Evolutionary conservation across 2,113 vertebrate genomes (phyloP).

Genomic region (Channa maculata): DNA sequence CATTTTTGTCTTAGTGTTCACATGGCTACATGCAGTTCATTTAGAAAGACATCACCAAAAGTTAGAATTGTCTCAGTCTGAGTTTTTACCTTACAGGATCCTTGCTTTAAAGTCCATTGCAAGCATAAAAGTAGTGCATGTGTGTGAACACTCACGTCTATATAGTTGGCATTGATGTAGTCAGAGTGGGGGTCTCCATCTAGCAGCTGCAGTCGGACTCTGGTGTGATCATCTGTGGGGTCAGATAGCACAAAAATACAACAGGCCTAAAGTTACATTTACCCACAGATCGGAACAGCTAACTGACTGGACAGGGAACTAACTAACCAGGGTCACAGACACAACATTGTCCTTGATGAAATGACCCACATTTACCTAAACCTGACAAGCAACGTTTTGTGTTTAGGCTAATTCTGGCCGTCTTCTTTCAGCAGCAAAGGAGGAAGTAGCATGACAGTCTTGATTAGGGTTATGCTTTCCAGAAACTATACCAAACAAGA

Average conservation of each 20-base stretch:
- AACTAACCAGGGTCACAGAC: neutral
- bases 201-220: constrained; percentile 92
- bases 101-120: neutral
- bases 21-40: too few species aligned
- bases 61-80: too few species aligned
- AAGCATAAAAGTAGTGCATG: neutral
- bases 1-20: too few species aligned
- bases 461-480: too few species aligned
- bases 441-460: neutral
- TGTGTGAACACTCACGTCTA: constrained; percentile 88
- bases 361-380: neutral
- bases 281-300: constrained; percentile 75
- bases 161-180: constrained; percentile 99
- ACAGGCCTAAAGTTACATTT: constrained; percentile 85
- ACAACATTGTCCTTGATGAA: neutral
- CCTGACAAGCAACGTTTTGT: too few species aligned
- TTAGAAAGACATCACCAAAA: too few species aligned
- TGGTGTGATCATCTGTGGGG: constrained; percentile 95
- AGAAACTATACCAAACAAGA: too few species aligned
- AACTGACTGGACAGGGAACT: constrained; percentile 35
- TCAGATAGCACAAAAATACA: constrained; percentile 83
- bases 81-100: too few species aligned
- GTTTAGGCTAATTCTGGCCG: neutral
- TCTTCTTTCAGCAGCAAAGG: neutral
- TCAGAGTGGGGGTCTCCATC: constrained; percentile 97